Evolutionary conservation across 2,797 vertebrate species (phyloP).

Genomic region (Cossypha caffra): DNA sequence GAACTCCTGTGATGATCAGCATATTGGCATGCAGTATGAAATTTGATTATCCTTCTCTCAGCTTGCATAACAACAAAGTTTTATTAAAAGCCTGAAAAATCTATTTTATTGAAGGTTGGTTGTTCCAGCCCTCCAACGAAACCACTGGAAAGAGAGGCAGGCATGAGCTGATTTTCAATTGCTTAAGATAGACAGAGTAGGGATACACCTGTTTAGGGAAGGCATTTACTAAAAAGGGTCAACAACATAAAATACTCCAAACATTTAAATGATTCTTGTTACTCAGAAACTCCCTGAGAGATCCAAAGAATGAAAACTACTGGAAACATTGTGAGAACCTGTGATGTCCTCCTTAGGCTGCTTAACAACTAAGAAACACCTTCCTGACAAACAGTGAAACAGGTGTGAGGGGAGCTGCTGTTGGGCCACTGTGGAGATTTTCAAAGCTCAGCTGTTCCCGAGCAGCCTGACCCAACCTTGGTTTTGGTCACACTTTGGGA

Average conservation of each 20-base stretch:
- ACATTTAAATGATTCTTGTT: neutral
- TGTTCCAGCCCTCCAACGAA: neutral
- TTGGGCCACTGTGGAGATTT: neutral
- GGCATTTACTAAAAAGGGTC: neutral
- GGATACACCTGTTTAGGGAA: neutral
- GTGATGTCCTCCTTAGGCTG: neutral
- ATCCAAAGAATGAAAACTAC: neutral
- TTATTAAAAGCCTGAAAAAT: neutral
- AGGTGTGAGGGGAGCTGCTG: rapidly evolving
- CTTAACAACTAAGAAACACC: neutral
- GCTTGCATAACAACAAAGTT: neutral
- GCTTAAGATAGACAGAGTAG: neutral
- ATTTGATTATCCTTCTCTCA: neutral
- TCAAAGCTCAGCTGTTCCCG: rapidly evolving
- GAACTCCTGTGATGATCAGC: neutral
- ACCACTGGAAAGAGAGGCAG: neutral
- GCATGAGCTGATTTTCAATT: neutral
- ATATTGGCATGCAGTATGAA: neutral
- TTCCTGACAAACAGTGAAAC: neutral
- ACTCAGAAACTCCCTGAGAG: neutral
- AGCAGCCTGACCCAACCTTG: neutral
- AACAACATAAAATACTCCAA: neutral
- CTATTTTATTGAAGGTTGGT: neutral
- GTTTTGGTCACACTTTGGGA: neutral
- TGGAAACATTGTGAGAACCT: neutral